Base-by-base conservation (phyloP, 2,113 vertebrate species). In the Hippoglossus stenolepis region DNA sequence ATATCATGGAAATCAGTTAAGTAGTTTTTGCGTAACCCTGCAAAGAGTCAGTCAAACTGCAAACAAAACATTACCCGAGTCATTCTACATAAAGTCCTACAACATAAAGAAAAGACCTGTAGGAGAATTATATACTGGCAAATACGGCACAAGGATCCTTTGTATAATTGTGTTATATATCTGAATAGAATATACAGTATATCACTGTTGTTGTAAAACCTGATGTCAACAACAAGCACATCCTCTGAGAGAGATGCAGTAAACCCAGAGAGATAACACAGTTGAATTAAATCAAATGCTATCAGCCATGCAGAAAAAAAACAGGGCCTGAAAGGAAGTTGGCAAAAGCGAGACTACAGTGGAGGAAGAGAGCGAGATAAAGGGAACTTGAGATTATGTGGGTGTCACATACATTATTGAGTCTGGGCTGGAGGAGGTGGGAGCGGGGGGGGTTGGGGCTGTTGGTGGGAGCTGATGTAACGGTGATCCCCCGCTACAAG, bases 351-450 rank as follows among this genome's bases (percentile, higher is more conserved):
- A 45, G 73, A 72, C 70, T 56, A 57, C 51, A 78, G 47, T 64
- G 65, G 24, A 74, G 57, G 79, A 58, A 13, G 28, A 62, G 20
- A 21, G 3, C 0, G 40, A 82, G 80, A 64, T 73, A 78, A 77
- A 54, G 64, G 70, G 73, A 90, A 78, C 66, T 51, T 79, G 65
- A 51, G 65, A 84, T 88, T 82, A 82, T 26, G 57, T 86, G 80
- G 75, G 70, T 91, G 85, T 94, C 79, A 73, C 54, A 80, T 77
- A 64, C 79, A 85, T 90, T 87, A 90, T 88, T 90, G 83, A 92
- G 82, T 79, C 70, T 74, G 58, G 31, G 73, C 77, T 45, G 69
- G 63, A 71, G 70, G 71, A 68, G 79, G 61, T 49, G 65, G 75
- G 75, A 76, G 63, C 7, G 38, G 71, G 51, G 49, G 23, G 24